Evolutionary conservation across 1,140 invertebrate species (phyloP), one percentile per base, ranked within the genome.

Genomic region (Zaprionus tsacasi): DNA sequence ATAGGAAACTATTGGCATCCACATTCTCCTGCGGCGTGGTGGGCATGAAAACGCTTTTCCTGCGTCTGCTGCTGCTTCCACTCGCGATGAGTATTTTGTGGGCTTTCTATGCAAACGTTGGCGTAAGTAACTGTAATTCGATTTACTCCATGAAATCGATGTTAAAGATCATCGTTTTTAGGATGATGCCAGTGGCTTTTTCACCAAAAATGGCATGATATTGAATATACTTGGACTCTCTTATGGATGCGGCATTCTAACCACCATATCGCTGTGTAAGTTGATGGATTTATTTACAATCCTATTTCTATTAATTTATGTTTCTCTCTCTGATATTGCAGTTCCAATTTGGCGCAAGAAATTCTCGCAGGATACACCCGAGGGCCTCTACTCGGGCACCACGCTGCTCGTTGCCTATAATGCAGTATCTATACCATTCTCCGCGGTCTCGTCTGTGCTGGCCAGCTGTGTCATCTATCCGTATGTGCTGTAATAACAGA

Each of bases 301-400:
- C 21, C 2, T 12, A 33, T 35, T 35, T 17, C 3, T 55, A 0
- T 0, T 0, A 3, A 7, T 17, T 12, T 35, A n/a, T 1, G 40
- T 40, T 35, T 11, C 27, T 3, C 11, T 54, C 54, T n/a, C 78
- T 90, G 82, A 21, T 21, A 30, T 91, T 91, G 3, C 85, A 98
- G 97, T 96, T 94, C 95, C 96, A 38, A 95, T 94, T 52, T 96
- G 97, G 93, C 94, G 98, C n/a, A 97, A 96, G 35, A 94, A 97
- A 27, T 98, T 98, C 91, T 98, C 98, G 72, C 97, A 98, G 92
- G 98, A 98, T 88, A 95, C 96, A 11, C 94, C 97, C 60, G 96
- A 98, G 89, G 97, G 97, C 1, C 93, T 97, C 0, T 98, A 98
- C 88, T 95, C 96, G 13, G 98, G 97, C 3, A 96, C 97, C 0